Percentiles rank a stretch among this genome's conserved stretches.
Evolutionary conservation across 2,888 invertebrate genomes (phyloP).

Genomic region (Alviniconcha strummeri): DNA sequence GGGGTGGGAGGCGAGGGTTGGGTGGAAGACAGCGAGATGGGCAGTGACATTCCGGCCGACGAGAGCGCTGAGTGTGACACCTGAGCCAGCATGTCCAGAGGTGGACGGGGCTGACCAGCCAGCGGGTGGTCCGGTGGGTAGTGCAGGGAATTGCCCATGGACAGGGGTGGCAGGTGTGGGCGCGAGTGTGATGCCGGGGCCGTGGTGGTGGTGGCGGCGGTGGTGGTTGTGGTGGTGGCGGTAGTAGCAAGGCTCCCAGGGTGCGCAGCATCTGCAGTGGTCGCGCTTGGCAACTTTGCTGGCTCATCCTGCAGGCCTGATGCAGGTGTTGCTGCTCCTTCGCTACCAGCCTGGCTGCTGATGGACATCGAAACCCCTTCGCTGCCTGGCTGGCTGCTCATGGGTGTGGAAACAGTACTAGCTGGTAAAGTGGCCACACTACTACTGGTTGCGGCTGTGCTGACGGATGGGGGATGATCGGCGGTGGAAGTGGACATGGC

Average conservation of each 20-base stretch:
- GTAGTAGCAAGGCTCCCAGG: no score
- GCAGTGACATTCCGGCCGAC: conserved; percentile 41
- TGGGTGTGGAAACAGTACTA: no score
- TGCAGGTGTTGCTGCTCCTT: no score
- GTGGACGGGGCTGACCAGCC: conserved; percentile 39
- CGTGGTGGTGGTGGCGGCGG: neutral
- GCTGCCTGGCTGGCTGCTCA: no score
- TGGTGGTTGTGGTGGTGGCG: no score
- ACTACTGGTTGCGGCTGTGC: neutral
- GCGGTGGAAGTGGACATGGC: neutral
- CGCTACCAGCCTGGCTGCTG: no score
- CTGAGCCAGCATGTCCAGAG: conserved; percentile 41
- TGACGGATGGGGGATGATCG: neutral
- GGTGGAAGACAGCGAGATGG: conserved; percentile 29
- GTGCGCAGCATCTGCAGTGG: no score
- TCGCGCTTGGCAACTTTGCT: no score
- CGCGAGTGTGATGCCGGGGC: conserved; percentile 3
- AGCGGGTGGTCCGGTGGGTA: conserved; percentile 30
- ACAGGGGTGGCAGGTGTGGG: conserved; percentile 30
- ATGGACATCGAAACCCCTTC: no score
- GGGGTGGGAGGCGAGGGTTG: neutral
- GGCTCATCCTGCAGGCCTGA: no score
- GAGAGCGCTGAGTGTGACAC: conserved; percentile 42
- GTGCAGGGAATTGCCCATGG: conserved; percentile 25
- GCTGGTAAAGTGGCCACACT: no score